Evolutionary conservation across 92 coral and sea anemone species (phyloP).

Genomic region (Phenganax stokvisi): DNA sequence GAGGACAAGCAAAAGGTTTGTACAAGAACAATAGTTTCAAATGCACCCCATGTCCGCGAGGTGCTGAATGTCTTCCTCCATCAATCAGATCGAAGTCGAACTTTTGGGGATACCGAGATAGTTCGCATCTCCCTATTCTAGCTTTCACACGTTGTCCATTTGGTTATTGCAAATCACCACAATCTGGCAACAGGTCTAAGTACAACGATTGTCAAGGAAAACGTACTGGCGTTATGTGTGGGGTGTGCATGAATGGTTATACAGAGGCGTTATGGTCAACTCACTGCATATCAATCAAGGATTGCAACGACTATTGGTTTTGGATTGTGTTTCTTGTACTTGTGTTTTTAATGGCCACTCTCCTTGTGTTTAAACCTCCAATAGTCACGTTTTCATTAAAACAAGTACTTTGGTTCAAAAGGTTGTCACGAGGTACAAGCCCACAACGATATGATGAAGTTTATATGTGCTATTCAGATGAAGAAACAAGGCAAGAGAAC

Average conservation of each 20-base stretch:
- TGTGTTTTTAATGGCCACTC: constrained; percentile 52
- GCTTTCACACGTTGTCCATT: constrained; percentile 58
- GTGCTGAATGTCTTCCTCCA: no score
- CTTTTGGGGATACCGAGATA: no score
- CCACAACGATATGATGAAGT: no score
- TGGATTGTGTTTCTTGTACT: constrained; percentile 49
- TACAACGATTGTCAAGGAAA: constrained; percentile 65
- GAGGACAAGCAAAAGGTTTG: no score
- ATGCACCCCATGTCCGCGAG: no score
- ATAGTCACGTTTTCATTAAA: constrained; percentile 43
- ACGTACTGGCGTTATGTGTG: constrained; percentile 71
- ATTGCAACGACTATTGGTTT: constrained; percentile 64
- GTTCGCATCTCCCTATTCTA: no score
- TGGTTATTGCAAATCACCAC: constrained; percentile 55
- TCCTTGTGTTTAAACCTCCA: constrained; percentile 60
- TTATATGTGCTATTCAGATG: no score
- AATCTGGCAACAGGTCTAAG: no score
- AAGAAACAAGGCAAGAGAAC: no score
- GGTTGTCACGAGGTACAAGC: no score
- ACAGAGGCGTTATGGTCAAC: constrained; percentile 67
- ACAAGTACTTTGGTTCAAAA: constrained; percentile 59
- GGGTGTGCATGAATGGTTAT: constrained; percentile 54
- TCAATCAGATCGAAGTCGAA: no score
- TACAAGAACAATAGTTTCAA: no score
- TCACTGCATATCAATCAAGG: constrained; percentile 42